Evolutionary conservation across 1,140 invertebrate genomes (phyloP), one percentile per base, ranked within the genome.

Genomic region (silkworm (Bombyx mori)): DNA sequence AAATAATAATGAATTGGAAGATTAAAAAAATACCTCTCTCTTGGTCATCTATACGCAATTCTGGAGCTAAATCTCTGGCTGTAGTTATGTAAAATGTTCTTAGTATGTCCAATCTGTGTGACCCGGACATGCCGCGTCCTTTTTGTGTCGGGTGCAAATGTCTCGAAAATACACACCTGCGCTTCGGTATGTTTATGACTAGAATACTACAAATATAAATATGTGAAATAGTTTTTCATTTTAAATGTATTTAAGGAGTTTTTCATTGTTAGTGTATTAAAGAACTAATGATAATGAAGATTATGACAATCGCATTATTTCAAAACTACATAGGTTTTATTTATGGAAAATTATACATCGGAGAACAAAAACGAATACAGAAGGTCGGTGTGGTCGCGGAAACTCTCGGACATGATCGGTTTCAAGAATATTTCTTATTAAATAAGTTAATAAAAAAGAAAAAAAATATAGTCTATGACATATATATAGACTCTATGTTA

Each of bases 1-100:
- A 26, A 26, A 3, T 35, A 35, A 35, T 5, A 35, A 35, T 35
- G 26, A 3, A 35, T 35, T 35, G 26, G 4, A 35, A 35, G 26
- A 35, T 3, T 35, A 35, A 3, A 35, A 35, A 35, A 35, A 55
- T 64, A 67, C 67, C 73, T 66, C 66, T 73, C 26, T 69, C 60
- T 35, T 68, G 63, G 51, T 72, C 65, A 44, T 64, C 62, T 26
- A 54, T 53, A 57, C 67, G 70, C 5, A 80, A 60, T 58, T 87
- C 80, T 1, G 77, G 73, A 7, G 71, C 71, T 46, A 87, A 62
- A 56, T 79, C 70, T 64, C 75, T 84, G 1, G 79, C 77, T 1
- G 78, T 74, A 68, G 92, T 91, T 62, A 94, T 89, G 77, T 92
- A 94, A 81, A 94, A 94, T 26, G 92, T 93, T 63, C 92, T 80